A percentile compares a stretch with the other conserved stretches of the same genome.
Conservation (phyloP, 2,797 vertebrate species). For the Sparus aurata region DNA sequence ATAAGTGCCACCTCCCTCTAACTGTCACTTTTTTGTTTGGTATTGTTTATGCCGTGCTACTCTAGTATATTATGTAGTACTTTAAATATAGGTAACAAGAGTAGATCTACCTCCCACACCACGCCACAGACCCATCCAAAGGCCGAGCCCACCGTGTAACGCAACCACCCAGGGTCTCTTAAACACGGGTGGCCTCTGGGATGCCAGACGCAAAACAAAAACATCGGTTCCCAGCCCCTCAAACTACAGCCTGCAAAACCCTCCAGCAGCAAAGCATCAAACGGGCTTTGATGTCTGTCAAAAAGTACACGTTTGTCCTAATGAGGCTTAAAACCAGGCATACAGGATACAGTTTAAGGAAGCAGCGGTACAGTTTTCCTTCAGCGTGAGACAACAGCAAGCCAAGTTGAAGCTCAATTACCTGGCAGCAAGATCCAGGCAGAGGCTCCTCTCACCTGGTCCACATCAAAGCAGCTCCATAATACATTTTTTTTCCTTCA, state of each 20-base stretch:
- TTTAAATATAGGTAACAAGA: slow-evolving; percentile 5
- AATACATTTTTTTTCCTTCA: slow-evolving; percentile 6
- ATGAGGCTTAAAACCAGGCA: slow-evolving; percentile 55
- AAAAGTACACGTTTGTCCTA: slow-evolving; percentile 51
- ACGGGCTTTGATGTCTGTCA: slow-evolving; percentile 68
- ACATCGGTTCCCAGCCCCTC: slow-evolving; percentile 23
- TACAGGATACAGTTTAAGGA: slow-evolving; percentile 39
- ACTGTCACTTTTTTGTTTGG: neutral
- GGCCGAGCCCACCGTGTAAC: neutral
- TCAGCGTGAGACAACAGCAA: slow-evolving; percentile 37
- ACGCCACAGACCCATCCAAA: neutral
- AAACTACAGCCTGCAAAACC: slow-evolving; percentile 39
- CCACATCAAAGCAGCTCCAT: slow-evolving; percentile 69
- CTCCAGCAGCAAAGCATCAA: slow-evolving; percentile 52
- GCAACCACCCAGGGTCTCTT: neutral
- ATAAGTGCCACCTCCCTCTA: neutral
- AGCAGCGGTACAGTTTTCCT: slow-evolving; percentile 45
- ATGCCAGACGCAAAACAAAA: slow-evolving; percentile 55
- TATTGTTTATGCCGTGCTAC: slow-evolving; percentile 15
- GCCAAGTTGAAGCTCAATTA: slow-evolving; percentile 58
- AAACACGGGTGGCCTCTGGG: slow-evolving; percentile 37
- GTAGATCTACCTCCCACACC: slow-evolving; percentile 18
- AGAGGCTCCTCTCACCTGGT: slow-evolving; percentile 60
- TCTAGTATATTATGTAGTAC: neutral
- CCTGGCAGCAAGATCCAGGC: slow-evolving; percentile 44